These are phyloP conservation scores for Holothuria glaberrima DNA, from an alignment of 35 echinoderm and acorn worm genomes.

Conservation along the genomic window DNA sequence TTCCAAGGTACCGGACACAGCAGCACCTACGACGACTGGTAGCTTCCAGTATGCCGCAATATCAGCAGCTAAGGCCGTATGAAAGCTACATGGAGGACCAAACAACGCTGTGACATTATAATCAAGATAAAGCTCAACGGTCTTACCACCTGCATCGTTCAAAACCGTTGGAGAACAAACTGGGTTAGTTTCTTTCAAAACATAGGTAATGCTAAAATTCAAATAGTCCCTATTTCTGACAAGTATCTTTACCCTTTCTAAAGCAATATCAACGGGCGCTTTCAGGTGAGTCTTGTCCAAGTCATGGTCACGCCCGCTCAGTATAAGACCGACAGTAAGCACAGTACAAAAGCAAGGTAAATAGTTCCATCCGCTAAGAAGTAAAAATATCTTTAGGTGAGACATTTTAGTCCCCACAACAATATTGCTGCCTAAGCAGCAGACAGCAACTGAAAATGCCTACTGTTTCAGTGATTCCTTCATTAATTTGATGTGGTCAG, in stretches of 20 bases:
- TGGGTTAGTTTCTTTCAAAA: not conserved
- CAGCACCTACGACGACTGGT: constrained; percentile 62
- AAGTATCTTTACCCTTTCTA: not conserved
- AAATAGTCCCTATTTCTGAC: not conserved
- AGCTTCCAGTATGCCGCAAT: constrained; percentile 76
- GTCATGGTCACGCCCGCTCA: not conserved
- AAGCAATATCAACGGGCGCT: not conserved
- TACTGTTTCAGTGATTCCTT: no score
- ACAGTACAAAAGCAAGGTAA: no score
- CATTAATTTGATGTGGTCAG: no score
- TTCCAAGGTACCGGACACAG: constrained; percentile 37
- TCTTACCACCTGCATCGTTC: constrained; percentile 13
- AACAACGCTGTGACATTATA: constrained; percentile 51
- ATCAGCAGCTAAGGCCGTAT: constrained; percentile 44
- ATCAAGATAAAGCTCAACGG: constrained; percentile 4
- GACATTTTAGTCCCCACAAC: no score
- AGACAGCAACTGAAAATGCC: no score
- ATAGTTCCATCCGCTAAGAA: no score
- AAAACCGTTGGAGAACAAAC: not conserved
- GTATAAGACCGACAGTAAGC: not conserved
- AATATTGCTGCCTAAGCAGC: no score
- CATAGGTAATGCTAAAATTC: not conserved
- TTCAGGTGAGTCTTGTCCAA: not conserved
- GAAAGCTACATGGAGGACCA: constrained; percentile 65
- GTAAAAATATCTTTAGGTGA: no score